Percentiles rank a stretch among this genome's conserved stretches.
phyloP scores from a whole-genome alignment of 1,140 invertebrate species.

The Trichonephila inaurata region DNA sequence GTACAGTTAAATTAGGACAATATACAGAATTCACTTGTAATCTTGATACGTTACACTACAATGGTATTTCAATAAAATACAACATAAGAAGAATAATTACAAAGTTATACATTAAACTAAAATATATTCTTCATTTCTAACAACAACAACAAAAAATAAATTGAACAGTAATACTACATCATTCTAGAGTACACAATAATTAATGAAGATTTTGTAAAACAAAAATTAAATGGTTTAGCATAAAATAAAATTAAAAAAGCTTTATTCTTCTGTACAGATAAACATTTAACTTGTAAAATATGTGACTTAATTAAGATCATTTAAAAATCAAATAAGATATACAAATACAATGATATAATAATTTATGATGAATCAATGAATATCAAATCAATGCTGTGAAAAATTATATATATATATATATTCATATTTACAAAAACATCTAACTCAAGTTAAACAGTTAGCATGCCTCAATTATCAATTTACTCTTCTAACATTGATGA shows the following conservation, averaged over 20 bases:
- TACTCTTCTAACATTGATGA: not conserved
- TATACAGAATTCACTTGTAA: not conserved
- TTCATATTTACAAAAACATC: slow-evolving; percentile 63
- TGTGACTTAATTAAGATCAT: slow-evolving; percentile 9
- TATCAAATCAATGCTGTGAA: slow-evolving; percentile 36
- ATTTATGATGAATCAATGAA: slow-evolving; percentile 62
- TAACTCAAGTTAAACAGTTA: slow-evolving; percentile 48
- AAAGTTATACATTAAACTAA: not conserved
- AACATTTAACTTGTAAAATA: slow-evolving; percentile 37
- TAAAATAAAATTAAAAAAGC: not conserved
- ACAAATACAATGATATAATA: slow-evolving; percentile 53
- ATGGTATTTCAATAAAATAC: not conserved
- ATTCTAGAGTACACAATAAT: slow-evolving; percentile 4
- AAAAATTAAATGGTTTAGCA: not conserved
- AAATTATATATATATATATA: not conserved
- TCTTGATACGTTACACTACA: not conserved
- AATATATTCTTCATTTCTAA: not conserved
- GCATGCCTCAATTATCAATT: slow-evolving; percentile 5
- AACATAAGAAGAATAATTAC: not conserved
- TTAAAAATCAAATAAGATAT: slow-evolving; percentile 4
- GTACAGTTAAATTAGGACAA: not conserved
- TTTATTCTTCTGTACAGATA: not conserved
- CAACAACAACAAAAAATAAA: not conserved
- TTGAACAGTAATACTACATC: not conserved
- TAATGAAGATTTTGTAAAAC: not conserved